Evolutionary conservation across 2,888 invertebrate species (phyloP).

Genomic region (Diarsia rubi): DNA sequence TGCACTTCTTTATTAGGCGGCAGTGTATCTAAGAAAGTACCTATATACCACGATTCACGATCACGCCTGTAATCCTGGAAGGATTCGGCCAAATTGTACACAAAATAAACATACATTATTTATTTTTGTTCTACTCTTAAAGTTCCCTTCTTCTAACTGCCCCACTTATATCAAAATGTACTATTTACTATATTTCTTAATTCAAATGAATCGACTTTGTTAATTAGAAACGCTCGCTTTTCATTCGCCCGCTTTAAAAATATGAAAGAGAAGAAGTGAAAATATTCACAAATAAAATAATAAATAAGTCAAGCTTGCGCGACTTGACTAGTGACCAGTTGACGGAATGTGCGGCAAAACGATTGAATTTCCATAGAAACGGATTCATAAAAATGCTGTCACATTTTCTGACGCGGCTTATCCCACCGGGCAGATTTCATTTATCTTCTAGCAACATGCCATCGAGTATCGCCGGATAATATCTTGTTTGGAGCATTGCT

Average conservation of each 20-base stretch:
- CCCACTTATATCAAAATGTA: no score
- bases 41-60: no score
- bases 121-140: no score
- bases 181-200: not conserved
- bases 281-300: conserved; percentile 48
- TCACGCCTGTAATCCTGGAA: no score
- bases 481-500: not conserved
- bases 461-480: not conserved
- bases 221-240: conserved; percentile 27
- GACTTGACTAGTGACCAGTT: conserved; percentile 23
- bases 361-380: conserved; percentile 43
- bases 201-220: conserved; percentile 43
- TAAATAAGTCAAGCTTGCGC: conserved; percentile 46
- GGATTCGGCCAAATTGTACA: no score
- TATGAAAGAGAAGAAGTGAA: conserved; percentile 3
- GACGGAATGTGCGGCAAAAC: conserved; percentile 34
- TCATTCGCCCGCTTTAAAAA: conserved; percentile 38
- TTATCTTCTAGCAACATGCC: conserved; percentile 11
- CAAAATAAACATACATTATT: no score
- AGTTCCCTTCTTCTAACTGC: no score
- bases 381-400: conserved; percentile 46
- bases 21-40: no score
- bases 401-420: conserved; percentile 37
- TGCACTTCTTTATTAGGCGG: not conserved
- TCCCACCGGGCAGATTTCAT: conserved; percentile 20